phyloP scores from a whole-genome alignment of 2,113 vertebrate genomes.

The Hyaena hyaena region DNA sequence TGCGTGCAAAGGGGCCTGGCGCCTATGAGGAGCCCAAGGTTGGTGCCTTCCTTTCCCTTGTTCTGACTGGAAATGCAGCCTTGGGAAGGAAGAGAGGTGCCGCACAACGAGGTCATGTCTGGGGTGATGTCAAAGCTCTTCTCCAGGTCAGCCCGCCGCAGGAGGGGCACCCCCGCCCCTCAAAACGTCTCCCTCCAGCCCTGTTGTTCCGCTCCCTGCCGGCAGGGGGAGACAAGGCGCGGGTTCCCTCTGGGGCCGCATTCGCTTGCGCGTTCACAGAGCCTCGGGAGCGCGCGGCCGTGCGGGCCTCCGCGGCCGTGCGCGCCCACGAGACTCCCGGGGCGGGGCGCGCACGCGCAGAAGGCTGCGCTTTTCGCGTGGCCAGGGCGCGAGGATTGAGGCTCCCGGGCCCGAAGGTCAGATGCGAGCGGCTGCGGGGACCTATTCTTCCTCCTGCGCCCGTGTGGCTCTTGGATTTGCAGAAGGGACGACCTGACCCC shows the following conservation, averaged over 20 bases:
- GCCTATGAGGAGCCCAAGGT: not conserved
- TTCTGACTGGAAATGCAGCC: not conserved
- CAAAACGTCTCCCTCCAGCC: not conserved
- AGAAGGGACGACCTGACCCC: not conserved
- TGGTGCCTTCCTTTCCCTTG: not conserved
- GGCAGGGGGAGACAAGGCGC: constrained; percentile 34
- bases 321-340: not conserved
- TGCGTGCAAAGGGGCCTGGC: not conserved
- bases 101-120: not conserved
- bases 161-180: too few relatives aligned
- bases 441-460: not conserved
- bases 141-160: not conserved
- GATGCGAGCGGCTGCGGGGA: fast-evolving
- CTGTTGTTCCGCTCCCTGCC: not conserved
- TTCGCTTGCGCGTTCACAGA: not conserved
- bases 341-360: not conserved
- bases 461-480: not conserved
- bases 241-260: not conserved
- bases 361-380: not conserved
- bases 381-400: too few relatives aligned
- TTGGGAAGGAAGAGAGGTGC: not conserved
- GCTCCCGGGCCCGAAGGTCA: fast-evolving
- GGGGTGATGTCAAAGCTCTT: not conserved
- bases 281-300: not conserved
- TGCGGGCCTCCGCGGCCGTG: not conserved